phyloP scores from a whole-genome alignment of 2,113 vertebrate species.

The Syngnathoides biaculeatus region DNA sequence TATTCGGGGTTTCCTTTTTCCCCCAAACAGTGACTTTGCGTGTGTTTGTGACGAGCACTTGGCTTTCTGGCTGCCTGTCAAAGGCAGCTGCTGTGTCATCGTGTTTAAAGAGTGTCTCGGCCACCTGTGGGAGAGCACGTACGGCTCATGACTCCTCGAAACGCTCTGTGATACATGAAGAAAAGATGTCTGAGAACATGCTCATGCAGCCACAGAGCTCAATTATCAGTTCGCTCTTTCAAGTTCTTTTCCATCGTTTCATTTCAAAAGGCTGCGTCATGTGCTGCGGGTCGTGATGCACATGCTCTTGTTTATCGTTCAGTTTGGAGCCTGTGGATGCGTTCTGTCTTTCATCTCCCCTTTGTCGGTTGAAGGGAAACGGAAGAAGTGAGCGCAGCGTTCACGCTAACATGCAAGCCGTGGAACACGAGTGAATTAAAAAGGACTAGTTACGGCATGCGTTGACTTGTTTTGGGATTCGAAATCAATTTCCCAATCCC shows the following conservation, averaged over 20 bases:
- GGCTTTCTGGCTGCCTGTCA: constrained; percentile 49
- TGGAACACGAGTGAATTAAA: not conserved
- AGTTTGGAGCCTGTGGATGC: no score
- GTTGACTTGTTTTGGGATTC: not conserved
- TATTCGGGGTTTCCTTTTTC: constrained; percentile 36
- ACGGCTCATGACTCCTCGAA: constrained; percentile 3
- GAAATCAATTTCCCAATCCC: not conserved
- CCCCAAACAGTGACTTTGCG: constrained; percentile 20
- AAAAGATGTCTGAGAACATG: constrained; percentile 29
- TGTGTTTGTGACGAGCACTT: not conserved
- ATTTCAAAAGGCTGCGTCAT: no score
- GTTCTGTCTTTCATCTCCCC: no score
- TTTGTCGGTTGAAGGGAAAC: no score
- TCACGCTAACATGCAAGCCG: no score
- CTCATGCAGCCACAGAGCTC: no score
- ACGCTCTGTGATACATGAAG: constrained; percentile 19
- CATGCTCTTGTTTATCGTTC: no score
- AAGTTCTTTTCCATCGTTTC: no score
- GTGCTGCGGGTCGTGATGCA: no score
- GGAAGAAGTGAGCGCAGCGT: no score
- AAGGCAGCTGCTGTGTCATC: constrained; percentile 49
- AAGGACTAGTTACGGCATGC: not conserved
- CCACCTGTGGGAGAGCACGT: constrained; percentile 46
- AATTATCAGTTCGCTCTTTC: no score
- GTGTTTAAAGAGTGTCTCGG: constrained; percentile 42